Evolutionary conservation across 2,797 vertebrate genomes (phyloP), one percentile per base, ranked within the genome.

Genomic region (Enteromius thamalakanensis): DNA sequence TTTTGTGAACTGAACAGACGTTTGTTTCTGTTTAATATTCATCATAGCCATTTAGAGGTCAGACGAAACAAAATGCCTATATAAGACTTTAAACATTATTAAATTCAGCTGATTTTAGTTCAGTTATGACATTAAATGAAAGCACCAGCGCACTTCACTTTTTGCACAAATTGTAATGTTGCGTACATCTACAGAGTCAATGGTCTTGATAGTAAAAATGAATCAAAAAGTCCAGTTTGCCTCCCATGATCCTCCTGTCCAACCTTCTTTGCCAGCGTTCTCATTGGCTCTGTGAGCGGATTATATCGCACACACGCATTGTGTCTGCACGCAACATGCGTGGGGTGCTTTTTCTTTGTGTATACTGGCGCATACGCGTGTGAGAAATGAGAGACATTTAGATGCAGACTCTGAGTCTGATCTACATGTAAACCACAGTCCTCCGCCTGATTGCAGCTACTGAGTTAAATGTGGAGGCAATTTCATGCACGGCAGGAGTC

Each of bases 401-500:
- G 90, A 95, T 96, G 94, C 94, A 91, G 89, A 91, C 92, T 92
- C 89, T 89, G 93, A 92, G 93, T 92, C 92, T 95, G 95, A 97
- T 95, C 96, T 97, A 94, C 95, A 88, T 95, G 94, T 96, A 95
- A 95, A 94, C 96, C 94, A 94, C 94, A 95, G 96, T 95, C 96
- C 94, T 95, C 91, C 95, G 94, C 95, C 96, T 98, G 97, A 99
- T 99, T 99, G 96, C 96, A 94, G 95, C 95, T 94, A 96, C 95
- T 87, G 96, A 97, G 97, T 98, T 98, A 98, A 99, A 98, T 97
- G 95, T 96, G 96, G 95, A 96, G 95, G 96, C 96, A 97, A 98
- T 99, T 98, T 97, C 94, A 94, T 94, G 95, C 97, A 89, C 97
- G 93, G 96, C 97, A 95, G 97, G 97, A 97, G 96, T 96, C 96